Percentiles rank a stretch among this genome's conserved stretches.
Conservation (phyloP, 1,140 invertebrate species). For the Pseudachorutes palmiensis region DNA sequence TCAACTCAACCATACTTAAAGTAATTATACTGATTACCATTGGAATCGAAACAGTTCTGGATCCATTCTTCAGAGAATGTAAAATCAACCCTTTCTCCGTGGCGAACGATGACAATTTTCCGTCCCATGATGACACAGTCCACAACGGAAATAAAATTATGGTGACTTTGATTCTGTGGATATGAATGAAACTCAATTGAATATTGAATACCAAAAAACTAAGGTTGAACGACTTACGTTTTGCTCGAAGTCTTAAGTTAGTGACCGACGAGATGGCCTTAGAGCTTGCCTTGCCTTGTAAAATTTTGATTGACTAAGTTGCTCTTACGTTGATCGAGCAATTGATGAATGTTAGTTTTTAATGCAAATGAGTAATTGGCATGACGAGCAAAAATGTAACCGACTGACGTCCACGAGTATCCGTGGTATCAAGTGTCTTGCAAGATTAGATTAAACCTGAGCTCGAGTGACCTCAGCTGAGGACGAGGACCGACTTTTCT, state of each 20-base stretch:
- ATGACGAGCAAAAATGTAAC: too few species aligned
- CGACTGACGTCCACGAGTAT: too few species aligned
- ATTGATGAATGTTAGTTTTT: too few species aligned
- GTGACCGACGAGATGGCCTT: background rate
- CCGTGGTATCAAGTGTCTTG: too few species aligned
- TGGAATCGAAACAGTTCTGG: constrained; percentile 71
- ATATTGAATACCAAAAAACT: background rate
- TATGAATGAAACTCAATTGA: background rate
- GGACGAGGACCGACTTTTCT: too few species aligned
- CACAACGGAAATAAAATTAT: background rate
- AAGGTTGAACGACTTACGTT: background rate
- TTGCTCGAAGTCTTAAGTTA: background rate
- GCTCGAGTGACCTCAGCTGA: too few species aligned
- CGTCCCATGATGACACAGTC: constrained; percentile 16
- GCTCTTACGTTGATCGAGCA: background rate
- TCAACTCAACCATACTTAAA: background rate
- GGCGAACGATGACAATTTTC: constrained; percentile 58
- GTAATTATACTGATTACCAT: constrained; percentile 47
- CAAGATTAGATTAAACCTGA: too few species aligned
- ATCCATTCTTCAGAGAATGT: constrained; percentile 77
- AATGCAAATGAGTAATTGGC: too few species aligned
- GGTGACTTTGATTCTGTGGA: background rate
- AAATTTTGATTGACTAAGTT: background rate
- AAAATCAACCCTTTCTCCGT: constrained; percentile 84
- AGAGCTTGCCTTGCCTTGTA: background rate